Evolutionary conservation across 1,140 invertebrate species (phyloP).

Genomic region (Pogonomyrmex californicus): DNA sequence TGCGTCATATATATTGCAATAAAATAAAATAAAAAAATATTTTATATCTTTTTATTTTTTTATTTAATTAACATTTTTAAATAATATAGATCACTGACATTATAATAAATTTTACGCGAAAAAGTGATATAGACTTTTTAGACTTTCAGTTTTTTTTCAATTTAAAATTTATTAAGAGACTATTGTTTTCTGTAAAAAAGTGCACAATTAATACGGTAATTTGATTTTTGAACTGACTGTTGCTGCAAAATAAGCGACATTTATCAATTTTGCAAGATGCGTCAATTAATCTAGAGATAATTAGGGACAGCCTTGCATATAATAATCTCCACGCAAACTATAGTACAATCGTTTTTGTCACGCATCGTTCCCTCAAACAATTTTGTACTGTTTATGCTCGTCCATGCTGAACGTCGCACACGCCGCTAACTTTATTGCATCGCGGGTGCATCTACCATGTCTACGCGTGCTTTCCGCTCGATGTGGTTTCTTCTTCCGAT

Average conservation of each 20-base stretch:
- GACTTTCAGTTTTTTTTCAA: background rate
- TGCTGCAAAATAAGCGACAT: background rate
- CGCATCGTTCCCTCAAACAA: background rate
- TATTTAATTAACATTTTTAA: background rate
- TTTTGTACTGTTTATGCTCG: constrained; percentile 48
- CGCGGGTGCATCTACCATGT: constrained; percentile 68
- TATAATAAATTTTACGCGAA: background rate
- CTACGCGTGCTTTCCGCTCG: constrained; percentile 69
- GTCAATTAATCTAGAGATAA: constrained; percentile 60
- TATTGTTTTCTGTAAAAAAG: background rate
- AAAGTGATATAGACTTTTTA: background rate
- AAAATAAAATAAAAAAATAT: background rate
- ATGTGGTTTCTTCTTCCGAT: constrained; percentile 60
- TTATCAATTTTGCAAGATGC: constrained; percentile 34
- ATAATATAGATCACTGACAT: background rate
- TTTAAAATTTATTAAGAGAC: background rate
- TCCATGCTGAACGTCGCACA: constrained; percentile 41
- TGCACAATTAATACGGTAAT: background rate
- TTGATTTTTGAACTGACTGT: background rate
- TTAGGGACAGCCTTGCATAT: constrained; percentile 20
- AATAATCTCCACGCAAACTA: constrained; percentile 28
- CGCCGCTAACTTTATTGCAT: constrained; percentile 79
- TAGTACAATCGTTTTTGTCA: constrained; percentile 48
- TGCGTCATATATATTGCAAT: background rate
- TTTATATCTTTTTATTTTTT: background rate